Evolutionary conservation across 2,888 invertebrate species (phyloP).

Genomic region (Apomyelois bistriatella): DNA sequence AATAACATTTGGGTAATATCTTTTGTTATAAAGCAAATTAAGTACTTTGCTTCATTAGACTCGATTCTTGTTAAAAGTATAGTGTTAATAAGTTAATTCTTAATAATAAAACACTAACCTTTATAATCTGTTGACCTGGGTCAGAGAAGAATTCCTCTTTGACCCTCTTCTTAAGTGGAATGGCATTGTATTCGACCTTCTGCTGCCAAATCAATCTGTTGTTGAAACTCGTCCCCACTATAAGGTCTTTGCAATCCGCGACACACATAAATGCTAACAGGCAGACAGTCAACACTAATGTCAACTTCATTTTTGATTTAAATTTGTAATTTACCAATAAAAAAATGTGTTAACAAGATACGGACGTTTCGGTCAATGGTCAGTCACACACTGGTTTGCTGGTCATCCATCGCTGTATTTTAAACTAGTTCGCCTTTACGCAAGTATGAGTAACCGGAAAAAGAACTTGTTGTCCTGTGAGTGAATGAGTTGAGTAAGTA

Average conservation of each 20-base stretch:
- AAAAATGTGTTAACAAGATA: not conserved
- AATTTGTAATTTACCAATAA: not conserved
- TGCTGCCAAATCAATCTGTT: slow-evolving; percentile 59
- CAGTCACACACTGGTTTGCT: not conserved
- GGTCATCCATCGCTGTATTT: not conserved
- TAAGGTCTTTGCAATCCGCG: slow-evolving; percentile 60
- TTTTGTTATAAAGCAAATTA: no score
- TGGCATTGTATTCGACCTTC: slow-evolving; percentile 66
- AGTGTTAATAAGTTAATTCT: no score
- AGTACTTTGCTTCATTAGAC: no score
- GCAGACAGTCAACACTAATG: slow-evolving; percentile 47
- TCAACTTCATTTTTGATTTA: slow-evolving; percentile 50
- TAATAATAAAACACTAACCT: slow-evolving; percentile 46
- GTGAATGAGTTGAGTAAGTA: not conserved
- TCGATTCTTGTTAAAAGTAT: no score
- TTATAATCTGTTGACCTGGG: slow-evolving; percentile 67
- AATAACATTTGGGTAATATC: no score
- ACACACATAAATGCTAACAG: slow-evolving; percentile 44
- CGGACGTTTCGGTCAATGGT: not conserved
- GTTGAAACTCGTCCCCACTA: slow-evolving; percentile 68
- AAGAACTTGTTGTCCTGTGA: not conserved
- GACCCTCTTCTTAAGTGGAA: slow-evolving; percentile 69
- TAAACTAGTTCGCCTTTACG: slow-evolving; percentile 4
- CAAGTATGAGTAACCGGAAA: not conserved
- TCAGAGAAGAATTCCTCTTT: slow-evolving; percentile 70